Percentiles rank a stretch among this genome's conserved stretches.
Conservation (phyloP, 2,797 vertebrate genomes). For the Pipistrellus pipistrellus region DNA sequence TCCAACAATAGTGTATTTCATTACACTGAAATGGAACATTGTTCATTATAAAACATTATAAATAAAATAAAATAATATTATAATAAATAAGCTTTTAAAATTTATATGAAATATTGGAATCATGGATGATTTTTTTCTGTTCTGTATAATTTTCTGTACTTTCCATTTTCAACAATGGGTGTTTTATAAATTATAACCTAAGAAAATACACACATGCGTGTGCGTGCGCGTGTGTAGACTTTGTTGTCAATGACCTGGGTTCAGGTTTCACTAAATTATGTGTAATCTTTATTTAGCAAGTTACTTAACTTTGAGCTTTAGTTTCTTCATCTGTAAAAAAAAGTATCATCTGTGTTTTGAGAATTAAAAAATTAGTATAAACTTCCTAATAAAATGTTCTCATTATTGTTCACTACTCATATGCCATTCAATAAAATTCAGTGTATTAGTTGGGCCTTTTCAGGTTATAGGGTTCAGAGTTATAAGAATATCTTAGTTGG, state of each 20-base stretch:
- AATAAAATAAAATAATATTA: neutral
- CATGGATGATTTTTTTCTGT: neutral
- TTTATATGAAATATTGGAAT: neutral
- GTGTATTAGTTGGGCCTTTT: neutral
- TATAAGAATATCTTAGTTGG: neutral
- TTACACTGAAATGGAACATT: neutral
- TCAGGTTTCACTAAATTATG: neutral
- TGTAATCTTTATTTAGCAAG: neutral
- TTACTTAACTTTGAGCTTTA: neutral
- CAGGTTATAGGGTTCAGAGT: neutral
- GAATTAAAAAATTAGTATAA: neutral
- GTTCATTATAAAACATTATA: neutral
- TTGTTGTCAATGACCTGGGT: neutral
- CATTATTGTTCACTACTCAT: neutral
- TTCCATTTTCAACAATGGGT: neutral
- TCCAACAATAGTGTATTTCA: neutral
- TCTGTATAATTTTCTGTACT: neutral
- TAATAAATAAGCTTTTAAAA: neutral
- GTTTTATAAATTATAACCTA: neutral
- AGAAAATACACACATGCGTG: neutral
- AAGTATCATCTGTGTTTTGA: neutral
- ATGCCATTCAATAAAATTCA: neutral
- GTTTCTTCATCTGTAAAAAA: conserved; percentile 4
- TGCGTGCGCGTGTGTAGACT: neutral
- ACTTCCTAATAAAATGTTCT: neutral